Evolutionary conservation across 2,113 vertebrate species (phyloP), one percentile per base, ranked within the genome.

Genomic region (Polypterus bichir): DNA sequence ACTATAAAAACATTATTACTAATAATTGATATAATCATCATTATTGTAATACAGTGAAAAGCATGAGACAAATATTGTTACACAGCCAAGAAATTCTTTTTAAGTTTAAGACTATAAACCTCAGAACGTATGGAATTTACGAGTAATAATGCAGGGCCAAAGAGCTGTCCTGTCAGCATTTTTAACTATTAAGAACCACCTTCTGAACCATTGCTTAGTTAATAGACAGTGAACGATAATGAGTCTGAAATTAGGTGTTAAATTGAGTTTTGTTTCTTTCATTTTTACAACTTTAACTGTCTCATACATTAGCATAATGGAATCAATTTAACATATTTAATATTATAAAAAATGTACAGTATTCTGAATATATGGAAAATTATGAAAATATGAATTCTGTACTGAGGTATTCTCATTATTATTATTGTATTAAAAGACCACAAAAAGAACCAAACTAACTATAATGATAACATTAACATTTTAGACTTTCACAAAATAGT

Each of bases 201-300:
- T 88, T 86, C 85, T 87, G 87, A 88, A 86, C 86, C 85, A 85
- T 86, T 82, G 84, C 84, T 84, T 88, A 86, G 83, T 88, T 87
- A 88, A 90, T 89, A 90, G 86, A 88, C 85, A 89, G 89, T 88
- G 87, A 89, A 89, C 89, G 86, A 89, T 90, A 90, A 89, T 89
- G 82, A 86, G 85, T 84, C 87, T 88, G 85, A 90, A 91, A 90
- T 88, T 88, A 82, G 84, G 86, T 88, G 84, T 86, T 88, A 88
- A 89, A 89, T 89, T 88, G 84, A 82, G 80, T 86, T 86, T 90
- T 87, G 83, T 82, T 87, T 87, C 77, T 83, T 76, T 85, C 70
- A 57, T 66, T 62, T 62, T 73, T 72, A 83, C 57, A 80, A 76
- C 11, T 87, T 88, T 90, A 88, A 88, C 87, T 75, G 70, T 88